Evolutionary conservation across 2,113 vertebrate genomes (phyloP), one percentile per base, ranked within the genome.

Genomic region (Mungos mungo): DNA sequence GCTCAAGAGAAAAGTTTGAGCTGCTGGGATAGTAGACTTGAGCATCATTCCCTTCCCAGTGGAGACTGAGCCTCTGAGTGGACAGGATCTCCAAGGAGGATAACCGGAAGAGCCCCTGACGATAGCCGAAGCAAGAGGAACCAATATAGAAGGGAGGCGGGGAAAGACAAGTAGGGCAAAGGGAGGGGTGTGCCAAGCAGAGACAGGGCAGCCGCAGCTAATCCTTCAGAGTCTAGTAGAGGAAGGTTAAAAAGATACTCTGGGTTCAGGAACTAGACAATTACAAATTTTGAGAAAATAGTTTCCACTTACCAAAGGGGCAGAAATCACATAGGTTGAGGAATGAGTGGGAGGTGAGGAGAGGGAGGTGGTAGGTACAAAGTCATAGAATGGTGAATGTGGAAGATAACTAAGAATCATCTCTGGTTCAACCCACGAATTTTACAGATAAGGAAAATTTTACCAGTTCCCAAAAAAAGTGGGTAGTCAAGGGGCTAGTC

Each of bases 271-370:
- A 89, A 79, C 81, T 27, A 93, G 93, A 83, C 5, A 7, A 72
- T 96, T 96, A 97, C 85, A 71, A 33, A 93, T 95, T 95, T 95
- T 93, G 87, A 98, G 91, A 98, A 88, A 82, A 90, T 13, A 4
- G 45, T 98, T 98, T 98, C 95, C 93, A 86, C 68, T 93, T 76
- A 93, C 13, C 71, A 41, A 66, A 96, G 68, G 12, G 23, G 4
- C 81, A 96, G 79, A 88, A 93, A 74, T 69, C 21, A 1, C 79
- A 80, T 9, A 41, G 69, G 29, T 35, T 84, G 84, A 93, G 57
- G 91, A 68, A 72, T 52, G 92, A 81, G 98, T 96, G 27, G 97
- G 97, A 86, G 93, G 97, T 87, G 92, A 89, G 52, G 57, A 50
- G 13, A 82, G 66, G 65, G 88, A 87, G 96, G 65, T 9, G 7